Evolutionary conservation across 2,888 invertebrate genomes (phyloP).

Genomic region (Alviniconcha strummeri): DNA sequence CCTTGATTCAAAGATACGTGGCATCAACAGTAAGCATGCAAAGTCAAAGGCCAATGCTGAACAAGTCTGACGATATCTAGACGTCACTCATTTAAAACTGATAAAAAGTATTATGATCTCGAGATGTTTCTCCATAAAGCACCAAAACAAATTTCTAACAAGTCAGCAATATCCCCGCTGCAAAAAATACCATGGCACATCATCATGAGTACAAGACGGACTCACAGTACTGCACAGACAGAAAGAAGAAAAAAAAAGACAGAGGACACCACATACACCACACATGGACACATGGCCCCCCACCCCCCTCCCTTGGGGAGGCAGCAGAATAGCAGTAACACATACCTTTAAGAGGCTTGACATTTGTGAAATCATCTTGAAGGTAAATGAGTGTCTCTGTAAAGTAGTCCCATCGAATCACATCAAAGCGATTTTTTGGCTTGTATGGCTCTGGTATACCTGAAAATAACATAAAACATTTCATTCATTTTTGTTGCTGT

Average conservation of each 20-base stretch:
- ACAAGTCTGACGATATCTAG: no score
- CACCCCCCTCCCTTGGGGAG: no score
- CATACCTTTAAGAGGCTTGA: conserved; percentile 78
- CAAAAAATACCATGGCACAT: no score
- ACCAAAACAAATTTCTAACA: not conserved
- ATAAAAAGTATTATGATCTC: no score
- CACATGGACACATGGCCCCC: no score
- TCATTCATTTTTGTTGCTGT: not conserved
- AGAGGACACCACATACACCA: no score
- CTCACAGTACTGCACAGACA: no score
- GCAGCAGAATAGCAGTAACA: not conserved
- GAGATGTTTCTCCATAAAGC: not conserved
- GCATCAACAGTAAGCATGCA: not conserved
- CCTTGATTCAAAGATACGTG: not conserved
- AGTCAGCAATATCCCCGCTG: no score
- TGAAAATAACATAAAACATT: not conserved
- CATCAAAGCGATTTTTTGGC: conserved; percentile 86
- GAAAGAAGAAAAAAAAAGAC: no score
- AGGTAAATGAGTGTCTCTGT: conserved; percentile 88
- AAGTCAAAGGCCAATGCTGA: no score
- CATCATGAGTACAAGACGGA: no score
- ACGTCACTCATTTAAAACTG: no score
- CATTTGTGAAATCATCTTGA: conserved; percentile 85
- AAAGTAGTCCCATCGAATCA: conserved; percentile 90
- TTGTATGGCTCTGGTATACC: conserved; percentile 78